Evolutionary conservation across 2,797 vertebrate genomes (phyloP).

Genomic region (Bufotes viridis): DNA sequence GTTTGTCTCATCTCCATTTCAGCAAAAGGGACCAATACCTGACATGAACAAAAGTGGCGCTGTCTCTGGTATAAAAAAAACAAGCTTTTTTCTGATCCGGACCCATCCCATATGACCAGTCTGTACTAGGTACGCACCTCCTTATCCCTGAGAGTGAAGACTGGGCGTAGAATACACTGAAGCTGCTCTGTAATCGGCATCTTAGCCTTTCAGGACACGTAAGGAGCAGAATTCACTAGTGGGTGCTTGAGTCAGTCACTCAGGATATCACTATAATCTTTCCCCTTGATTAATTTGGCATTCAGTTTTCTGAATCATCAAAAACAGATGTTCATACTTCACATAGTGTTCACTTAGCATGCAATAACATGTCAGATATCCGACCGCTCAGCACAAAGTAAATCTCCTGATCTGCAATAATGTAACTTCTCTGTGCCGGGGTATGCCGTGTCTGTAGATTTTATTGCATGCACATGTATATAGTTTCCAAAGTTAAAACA

Average conservation of each 20-base stretch:
- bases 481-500: not conserved
- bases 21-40: too few species aligned
- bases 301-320: conserved; percentile 56
- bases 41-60: too few species aligned
- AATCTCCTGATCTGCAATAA: conserved; percentile 32
- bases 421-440: not conserved
- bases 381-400: conserved; percentile 48
- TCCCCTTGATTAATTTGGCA: conserved; percentile 58
- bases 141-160: too few species aligned
- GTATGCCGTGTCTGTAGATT: not conserved
- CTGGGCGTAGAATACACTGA: not conserved
- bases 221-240: conserved; percentile 11
- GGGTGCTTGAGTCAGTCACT: conserved; percentile 35
- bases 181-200: not conserved
- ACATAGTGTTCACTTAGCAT: conserved; percentile 60
- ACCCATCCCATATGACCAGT: too few species aligned
- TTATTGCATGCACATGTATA: not conserved
- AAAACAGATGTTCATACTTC: conserved; percentile 57
- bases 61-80: too few species aligned
- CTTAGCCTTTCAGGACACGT: conserved; percentile 14
- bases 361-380: conserved; percentile 55
- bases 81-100: too few species aligned
- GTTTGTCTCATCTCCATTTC: too few species aligned
- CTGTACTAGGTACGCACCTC: too few species aligned
- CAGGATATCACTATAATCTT: conserved; percentile 43